Base-by-base conservation (phyloP, 2,113 vertebrate genomes). In the Crotalus helleri region DNA sequence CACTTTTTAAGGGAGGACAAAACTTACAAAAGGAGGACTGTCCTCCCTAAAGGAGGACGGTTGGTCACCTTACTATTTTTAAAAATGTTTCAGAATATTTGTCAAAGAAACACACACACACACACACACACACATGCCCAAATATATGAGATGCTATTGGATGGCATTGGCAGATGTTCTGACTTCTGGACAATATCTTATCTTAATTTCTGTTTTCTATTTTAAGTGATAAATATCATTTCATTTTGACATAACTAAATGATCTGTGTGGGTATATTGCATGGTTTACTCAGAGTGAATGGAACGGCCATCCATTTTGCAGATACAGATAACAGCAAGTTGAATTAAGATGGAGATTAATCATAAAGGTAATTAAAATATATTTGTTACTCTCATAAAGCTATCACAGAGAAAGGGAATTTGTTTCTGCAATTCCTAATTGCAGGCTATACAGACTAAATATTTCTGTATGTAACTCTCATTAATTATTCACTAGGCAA, bases 361-460 rank as follows among this genome's bases (percentile, higher is more conserved):
- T 93, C 89, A 93, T 39, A 90, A 93, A 90, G 88, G 89, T 90
- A 90, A 90, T 90, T 93, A 93, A 90, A 93, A 93, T 93, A 93
- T 86, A 90, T 93, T 86, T 90, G 92, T 61, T 90, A 53, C 57
- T 51, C 81, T 87, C 81, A 69, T 90, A 93, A 93, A 86, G 29
- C 58, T 69, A 49, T 93, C 89, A 93, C 39, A 49, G 29, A 69
- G 89, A 90, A 93, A 87, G 61, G 81, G 81, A 87, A 90, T 90
- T 90, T 90, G 74, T 93, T 90, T 93, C 81, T 44, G 15, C 74
- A 93, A 93, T 90, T 90, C 86, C 85, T 90, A 93, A 93, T 93
- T 93, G 89, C 57, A 12, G n/a, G 89, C 81, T 87, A 93, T 85
- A 69, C 46, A 87, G 88, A 86, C 46, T 33, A 53, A 90, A 19